Conservation (phyloP, 1,140 invertebrate genomes). For the Vanessa atalanta region DNA sequence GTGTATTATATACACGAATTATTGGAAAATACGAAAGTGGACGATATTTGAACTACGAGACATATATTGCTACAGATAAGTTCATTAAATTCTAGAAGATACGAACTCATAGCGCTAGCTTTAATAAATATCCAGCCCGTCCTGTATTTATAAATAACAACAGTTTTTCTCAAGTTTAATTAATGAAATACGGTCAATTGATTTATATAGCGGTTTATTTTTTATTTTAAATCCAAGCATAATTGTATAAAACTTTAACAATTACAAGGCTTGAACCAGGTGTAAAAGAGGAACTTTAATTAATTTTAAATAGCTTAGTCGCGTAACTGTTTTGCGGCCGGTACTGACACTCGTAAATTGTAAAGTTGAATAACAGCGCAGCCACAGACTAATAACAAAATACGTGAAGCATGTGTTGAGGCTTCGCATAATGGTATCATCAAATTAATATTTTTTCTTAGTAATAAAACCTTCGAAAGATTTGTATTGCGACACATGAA, state of each 20-base stretch:
- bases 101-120: no score
- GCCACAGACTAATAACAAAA: background rate
- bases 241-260: background rate
- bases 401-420: background rate
- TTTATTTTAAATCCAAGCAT: background rate
- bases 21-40: no score
- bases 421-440: background rate
- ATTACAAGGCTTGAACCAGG: background rate
- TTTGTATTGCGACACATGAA: no score
- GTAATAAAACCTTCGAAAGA: no score
- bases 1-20: no score
- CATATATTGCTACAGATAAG: no score
- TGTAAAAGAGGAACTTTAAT: background rate
- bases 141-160: no score
- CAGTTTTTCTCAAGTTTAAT: no score
- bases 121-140: no score
- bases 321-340: background rate
- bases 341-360: conserved; percentile 6
- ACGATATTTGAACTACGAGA: no score
- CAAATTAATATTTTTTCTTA: background rate
- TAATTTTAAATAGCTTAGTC: conserved; percentile 11
- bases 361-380: background rate
- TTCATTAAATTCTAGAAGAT: no score
- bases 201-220: background rate
- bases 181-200: no score